phyloP scores from a whole-genome alignment of 2,888 invertebrate species.

The Mythimna pallens region DNA sequence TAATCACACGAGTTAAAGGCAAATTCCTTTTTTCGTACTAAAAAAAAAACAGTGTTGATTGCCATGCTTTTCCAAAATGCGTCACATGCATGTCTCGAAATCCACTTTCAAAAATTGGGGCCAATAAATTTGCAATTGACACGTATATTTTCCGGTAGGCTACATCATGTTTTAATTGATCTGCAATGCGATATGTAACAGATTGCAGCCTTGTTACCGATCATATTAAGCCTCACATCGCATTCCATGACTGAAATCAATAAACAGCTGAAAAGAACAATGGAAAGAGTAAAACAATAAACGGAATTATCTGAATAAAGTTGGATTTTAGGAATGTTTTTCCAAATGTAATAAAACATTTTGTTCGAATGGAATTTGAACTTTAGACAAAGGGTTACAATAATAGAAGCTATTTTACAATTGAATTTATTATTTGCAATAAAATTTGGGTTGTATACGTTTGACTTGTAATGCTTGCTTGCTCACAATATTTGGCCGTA shows the following conservation, averaged over 20 bases:
- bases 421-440: too few relatives aligned
- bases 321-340: background rate
- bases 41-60: background rate
- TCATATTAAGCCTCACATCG: constrained; percentile 13
- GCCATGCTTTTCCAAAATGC: background rate
- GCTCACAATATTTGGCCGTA: background rate
- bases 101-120: constrained; percentile 9
- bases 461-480: background rate
- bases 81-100: background rate
- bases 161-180: constrained; percentile 23
- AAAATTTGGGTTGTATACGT: background rate
- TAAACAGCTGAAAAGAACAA: constrained; percentile 6
- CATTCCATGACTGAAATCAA: background rate
- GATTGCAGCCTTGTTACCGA: constrained; percentile 20
- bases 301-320: background rate
- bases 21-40: background rate
- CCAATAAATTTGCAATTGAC: constrained; percentile 17
- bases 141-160: constrained; percentile 2
- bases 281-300: background rate
- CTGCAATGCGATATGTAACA: constrained; percentile 39
- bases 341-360: background rate
- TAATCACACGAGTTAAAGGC: background rate
- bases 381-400: background rate
- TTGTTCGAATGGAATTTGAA: background rate
- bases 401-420: background rate